These are phyloP conservation scores for Sycophila sp. DNA, from an alignment of 1,140 invertebrate genomes.

Conservation along the genomic window DNA sequence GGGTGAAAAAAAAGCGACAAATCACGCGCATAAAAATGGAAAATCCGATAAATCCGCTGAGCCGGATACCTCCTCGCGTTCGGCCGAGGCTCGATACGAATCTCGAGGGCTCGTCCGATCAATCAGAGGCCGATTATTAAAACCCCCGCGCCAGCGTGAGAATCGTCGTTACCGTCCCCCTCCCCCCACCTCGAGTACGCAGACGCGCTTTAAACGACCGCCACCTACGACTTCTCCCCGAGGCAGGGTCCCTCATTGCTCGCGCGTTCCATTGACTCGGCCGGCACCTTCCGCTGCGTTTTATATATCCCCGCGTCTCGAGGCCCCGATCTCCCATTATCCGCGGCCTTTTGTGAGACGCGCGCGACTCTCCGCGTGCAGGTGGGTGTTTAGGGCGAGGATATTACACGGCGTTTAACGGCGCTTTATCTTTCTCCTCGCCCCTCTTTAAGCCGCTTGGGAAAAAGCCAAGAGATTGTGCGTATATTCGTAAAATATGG, in stretches of 20 bases:
- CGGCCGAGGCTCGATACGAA: not conserved
- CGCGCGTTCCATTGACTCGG: not conserved
- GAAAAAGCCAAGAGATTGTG: not conserved
- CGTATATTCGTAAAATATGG: not conserved
- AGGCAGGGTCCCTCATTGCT: not conserved
- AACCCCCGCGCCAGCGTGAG: conserved; percentile 16
- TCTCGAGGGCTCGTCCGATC: not conserved
- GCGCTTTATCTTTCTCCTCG: conserved; percentile 4
- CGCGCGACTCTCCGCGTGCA: not conserved
- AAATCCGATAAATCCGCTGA: conserved; percentile 18
- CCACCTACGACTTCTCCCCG: conserved; percentile 20
- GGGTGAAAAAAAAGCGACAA: too few species aligned
- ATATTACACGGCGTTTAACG: conserved; percentile 25
- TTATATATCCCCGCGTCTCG: not conserved
- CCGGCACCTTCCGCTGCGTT: conserved; percentile 13
- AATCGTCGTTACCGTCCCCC: conserved; percentile 17
- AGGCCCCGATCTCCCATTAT: conserved; percentile 30
- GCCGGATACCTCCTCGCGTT: conserved; percentile 5
- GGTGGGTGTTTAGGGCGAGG: conserved; percentile 24
- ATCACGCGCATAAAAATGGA: not conserved
- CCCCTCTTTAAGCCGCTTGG: conserved; percentile 3
- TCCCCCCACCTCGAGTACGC: too few species aligned
- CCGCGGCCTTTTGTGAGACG: not conserved
- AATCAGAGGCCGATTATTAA: conserved; percentile 31
- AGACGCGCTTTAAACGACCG: too few species aligned